phyloP scores from a whole-genome alignment of 2,888 invertebrate genomes.

The Bhutanitis thaidina region DNA sequence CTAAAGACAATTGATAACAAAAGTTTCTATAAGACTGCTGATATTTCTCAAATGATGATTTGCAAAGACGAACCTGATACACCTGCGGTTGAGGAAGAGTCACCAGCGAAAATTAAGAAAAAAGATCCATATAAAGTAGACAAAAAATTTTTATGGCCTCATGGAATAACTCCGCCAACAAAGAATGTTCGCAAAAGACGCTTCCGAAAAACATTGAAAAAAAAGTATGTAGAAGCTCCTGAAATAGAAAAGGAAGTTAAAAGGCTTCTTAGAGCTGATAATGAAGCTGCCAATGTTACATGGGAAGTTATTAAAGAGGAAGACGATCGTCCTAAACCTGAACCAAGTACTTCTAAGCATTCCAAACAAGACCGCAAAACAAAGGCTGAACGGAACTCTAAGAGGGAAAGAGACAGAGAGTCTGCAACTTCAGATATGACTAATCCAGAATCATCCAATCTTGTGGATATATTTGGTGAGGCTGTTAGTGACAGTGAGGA shows the following conservation, averaged over 20 bases:
- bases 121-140: constrained; percentile 91
- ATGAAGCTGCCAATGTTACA: constrained; percentile 93
- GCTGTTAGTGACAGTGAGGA: constrained; percentile 95
- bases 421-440: constrained; percentile 27
- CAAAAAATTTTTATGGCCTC: constrained; percentile 96
- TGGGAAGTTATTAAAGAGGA: constrained; percentile 95
- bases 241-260: constrained; percentile 99
- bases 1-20: constrained; percentile 97
- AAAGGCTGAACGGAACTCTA: constrained; percentile 40
- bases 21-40: constrained; percentile 98
- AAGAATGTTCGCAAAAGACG: constrained; percentile 96
- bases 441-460: constrained; percentile 55
- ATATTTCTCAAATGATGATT: constrained; percentile 94
- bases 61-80: constrained; percentile 94
- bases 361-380: constrained; percentile 54
- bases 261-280: constrained; percentile 92
- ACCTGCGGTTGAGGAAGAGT: constrained; percentile 86
- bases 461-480: constrained; percentile 93
- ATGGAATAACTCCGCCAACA: constrained; percentile 96
- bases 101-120: constrained; percentile 88
- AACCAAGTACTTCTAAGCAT: constrained; percentile 28
- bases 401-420: constrained; percentile 22
- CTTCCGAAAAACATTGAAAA: constrained; percentile 96
- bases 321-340: constrained; percentile 80
- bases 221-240: constrained; percentile 97